These are phyloP conservation scores for Scaptomyza reducta DNA, from an alignment of 2,888 invertebrate species.

Conservation along the genomic window DNA sequence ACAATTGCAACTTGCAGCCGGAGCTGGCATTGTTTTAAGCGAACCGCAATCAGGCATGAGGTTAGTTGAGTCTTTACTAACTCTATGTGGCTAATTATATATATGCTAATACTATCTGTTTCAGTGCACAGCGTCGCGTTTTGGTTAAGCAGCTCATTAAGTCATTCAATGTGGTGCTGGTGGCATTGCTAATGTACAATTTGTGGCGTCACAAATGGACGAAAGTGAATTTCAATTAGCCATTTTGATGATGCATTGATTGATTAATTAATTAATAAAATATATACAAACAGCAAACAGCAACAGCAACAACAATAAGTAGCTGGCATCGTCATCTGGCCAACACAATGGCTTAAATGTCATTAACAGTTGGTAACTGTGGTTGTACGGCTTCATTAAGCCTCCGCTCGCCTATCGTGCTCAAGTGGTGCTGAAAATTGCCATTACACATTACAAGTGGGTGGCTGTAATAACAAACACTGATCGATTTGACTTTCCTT, in stretches of 20 bases:
- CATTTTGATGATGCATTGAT: slow-evolving; percentile 61
- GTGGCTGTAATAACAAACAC: slow-evolving; percentile 1
- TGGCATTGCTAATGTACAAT: slow-evolving; percentile 81
- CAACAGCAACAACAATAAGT: slow-evolving; percentile 6
- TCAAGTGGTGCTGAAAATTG: slow-evolving; percentile 21
- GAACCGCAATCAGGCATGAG: slow-evolving; percentile 43
- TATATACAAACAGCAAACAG: slow-evolving; percentile 1
- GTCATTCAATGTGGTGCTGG: slow-evolving; percentile 80
- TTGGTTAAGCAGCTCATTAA: slow-evolving; percentile 78
- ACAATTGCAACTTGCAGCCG: slow-evolving; percentile 50
- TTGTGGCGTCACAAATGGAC: slow-evolving; percentile 83
- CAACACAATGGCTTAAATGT: slow-evolving; percentile 46
- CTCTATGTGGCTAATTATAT: slow-evolving; percentile 1
- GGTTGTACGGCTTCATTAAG: slow-evolving; percentile 36
- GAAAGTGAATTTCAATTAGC: slow-evolving; percentile 81
- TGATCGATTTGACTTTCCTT: slow-evolving; percentile 25
- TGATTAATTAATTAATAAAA: slow-evolving; percentile 72
- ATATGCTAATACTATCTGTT: background rate
- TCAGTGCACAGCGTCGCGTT: slow-evolving; percentile 78
- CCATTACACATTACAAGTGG: slow-evolving; percentile 12
- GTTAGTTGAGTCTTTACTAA: slow-evolving; percentile 34
- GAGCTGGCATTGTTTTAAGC: slow-evolving; percentile 59
- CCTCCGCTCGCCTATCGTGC: too few relatives aligned
- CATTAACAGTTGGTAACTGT: slow-evolving; percentile 53
- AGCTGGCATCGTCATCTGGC: slow-evolving; percentile 12